A percentile compares a stretch with the other conserved stretches of the same genome.
Evolutionary conservation across 2,113 vertebrate species (phyloP).

Genomic region (Aegotheles bennettii): DNA sequence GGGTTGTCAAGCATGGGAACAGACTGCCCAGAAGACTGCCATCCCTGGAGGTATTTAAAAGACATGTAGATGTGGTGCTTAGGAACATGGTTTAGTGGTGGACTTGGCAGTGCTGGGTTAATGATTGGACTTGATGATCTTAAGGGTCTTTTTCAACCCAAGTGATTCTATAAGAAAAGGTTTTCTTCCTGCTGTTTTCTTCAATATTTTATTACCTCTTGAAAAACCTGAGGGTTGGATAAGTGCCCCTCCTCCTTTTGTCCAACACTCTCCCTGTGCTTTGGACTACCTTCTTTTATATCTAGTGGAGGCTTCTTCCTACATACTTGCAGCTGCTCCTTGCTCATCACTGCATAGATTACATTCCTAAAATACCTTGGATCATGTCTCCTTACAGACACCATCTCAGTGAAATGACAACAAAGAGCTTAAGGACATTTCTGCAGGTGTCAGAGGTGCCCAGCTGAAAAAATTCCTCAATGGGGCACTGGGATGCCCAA

Average conservation of each 20-base stretch:
- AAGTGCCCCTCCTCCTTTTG: background rate
- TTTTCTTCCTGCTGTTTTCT: background rate
- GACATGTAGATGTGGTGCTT: too few species aligned
- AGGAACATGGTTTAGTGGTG: too few species aligned
- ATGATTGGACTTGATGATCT: too few species aligned
- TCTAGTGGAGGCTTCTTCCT: background rate
- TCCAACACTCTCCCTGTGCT: background rate
- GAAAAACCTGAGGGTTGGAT: background rate
- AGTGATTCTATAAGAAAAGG: background rate
- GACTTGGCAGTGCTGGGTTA: too few species aligned
- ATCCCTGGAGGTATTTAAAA: too few species aligned
- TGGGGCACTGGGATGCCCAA: background rate
- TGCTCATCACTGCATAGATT: background rate
- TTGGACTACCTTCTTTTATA: background rate
- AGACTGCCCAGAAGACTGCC: background rate
- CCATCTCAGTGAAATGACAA: background rate
- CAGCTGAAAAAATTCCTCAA: background rate
- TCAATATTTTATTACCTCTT: background rate
- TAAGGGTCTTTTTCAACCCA: background rate
- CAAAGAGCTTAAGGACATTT: background rate
- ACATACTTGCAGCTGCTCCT: rapidly evolving
- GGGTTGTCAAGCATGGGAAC: background rate
- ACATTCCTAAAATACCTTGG: background rate
- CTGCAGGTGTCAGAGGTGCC: background rate
- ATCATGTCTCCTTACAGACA: background rate